Conservation (phyloP, 2,797 vertebrate species). For the Myotis pilosus region DNA sequence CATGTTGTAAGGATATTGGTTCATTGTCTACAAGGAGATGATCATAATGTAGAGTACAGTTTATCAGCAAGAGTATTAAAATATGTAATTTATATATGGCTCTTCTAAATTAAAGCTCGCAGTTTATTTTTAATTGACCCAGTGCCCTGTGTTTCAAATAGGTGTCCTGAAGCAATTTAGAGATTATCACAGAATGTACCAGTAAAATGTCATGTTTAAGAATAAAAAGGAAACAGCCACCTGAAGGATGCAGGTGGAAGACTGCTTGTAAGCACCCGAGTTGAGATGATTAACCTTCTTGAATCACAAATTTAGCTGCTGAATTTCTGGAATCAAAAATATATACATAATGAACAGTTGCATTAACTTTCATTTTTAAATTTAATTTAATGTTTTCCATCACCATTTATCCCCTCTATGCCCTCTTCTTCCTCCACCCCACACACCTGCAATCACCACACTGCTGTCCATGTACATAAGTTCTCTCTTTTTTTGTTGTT, state of each 20-base stretch:
- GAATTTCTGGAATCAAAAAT: slow-evolving; percentile 9
- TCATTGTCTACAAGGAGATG: slow-evolving; percentile 17
- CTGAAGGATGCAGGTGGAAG: neutral
- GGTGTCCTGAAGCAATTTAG: slow-evolving; percentile 40
- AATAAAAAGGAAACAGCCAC: neutral
- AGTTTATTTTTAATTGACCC: neutral
- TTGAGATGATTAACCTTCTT: neutral
- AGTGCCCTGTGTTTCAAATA: neutral
- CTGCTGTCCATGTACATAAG: too few species aligned
- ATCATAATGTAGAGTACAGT: neutral
- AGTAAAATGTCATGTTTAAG: neutral
- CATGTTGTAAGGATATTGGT: neutral
- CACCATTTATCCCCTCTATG: too few species aligned
- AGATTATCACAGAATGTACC: neutral
- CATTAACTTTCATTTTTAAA: neutral
- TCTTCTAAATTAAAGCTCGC: neutral
- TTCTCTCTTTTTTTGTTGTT: too few species aligned
- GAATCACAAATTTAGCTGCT: slow-evolving; percentile 17
- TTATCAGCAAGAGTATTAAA: slow-evolving; percentile 49
- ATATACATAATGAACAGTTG: neutral
- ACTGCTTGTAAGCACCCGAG: neutral
- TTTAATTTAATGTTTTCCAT: too few species aligned
- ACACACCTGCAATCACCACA: too few species aligned
- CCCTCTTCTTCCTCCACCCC: too few species aligned
- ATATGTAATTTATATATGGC: neutral